Evolutionary conservation across 2,797 vertebrate genomes (phyloP).

Genomic region (Triplophysa bombifrons): DNA sequence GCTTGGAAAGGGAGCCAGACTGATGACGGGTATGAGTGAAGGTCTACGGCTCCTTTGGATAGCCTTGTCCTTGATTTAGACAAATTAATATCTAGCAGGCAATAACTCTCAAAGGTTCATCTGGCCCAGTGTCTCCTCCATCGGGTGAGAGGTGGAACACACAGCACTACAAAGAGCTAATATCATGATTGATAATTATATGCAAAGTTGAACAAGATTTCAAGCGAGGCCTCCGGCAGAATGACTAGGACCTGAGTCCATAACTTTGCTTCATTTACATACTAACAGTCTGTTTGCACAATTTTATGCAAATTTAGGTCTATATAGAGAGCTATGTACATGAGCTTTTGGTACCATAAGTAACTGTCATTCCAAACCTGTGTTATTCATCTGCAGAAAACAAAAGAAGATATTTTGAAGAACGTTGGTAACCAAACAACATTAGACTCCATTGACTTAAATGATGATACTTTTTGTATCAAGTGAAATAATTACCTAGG

Average conservation of each 20-base stretch:
- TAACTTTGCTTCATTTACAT: conserved; percentile 9
- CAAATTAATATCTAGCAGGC: conserved; percentile 60
- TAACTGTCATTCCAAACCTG: too few relatives aligned
- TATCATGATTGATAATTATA: conserved; percentile 52
- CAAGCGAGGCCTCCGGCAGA: conserved; percentile 11
- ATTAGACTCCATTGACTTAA: too few relatives aligned
- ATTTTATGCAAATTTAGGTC: background rate
- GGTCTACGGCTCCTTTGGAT: conserved; percentile 53
- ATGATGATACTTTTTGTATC: too few relatives aligned
- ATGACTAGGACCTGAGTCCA: background rate
- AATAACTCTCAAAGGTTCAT: conserved; percentile 54
- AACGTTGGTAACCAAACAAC: too few relatives aligned
- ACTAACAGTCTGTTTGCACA: background rate
- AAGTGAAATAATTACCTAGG: too few relatives aligned
- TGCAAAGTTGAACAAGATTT: conserved; percentile 22
- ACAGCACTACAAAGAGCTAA: conserved; percentile 25
- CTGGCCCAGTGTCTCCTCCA: conserved; percentile 48
- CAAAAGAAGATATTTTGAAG: background rate
- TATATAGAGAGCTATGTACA: background rate
- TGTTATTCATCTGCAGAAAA: background rate
- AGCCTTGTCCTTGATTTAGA: conserved; percentile 65
- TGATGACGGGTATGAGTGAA: conserved; percentile 53
- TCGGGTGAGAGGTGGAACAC: conserved; percentile 47
- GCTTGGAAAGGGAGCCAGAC: conserved; percentile 44
- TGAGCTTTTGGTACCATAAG: too few relatives aligned